Evolutionary conservation across 2,888 invertebrate genomes (phyloP).

Genomic region (Ichneumoninae sp.): DNA sequence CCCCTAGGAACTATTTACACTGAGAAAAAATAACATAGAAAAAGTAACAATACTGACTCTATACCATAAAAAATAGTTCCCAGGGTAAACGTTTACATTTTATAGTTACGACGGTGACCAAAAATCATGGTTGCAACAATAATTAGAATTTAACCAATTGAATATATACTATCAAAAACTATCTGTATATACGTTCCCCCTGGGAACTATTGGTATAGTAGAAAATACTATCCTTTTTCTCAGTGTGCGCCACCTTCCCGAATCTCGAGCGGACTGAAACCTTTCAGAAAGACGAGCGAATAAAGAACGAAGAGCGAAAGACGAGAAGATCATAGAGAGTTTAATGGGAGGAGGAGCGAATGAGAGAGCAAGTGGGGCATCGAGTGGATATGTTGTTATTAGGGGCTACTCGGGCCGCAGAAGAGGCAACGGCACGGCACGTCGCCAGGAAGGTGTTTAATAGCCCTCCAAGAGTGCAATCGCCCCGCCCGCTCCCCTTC

Average conservation of each 20-base stretch:
- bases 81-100: no score
- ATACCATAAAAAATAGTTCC: no score
- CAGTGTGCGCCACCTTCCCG: neutral
- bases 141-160: no score
- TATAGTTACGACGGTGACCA: no score
- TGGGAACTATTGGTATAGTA: no score
- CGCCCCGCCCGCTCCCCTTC: slow-evolving; percentile 64
- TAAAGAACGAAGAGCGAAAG: neutral
- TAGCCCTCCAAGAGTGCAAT: slow-evolving; percentile 82
- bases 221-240: no score
- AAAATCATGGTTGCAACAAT: no score
- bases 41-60: no score
- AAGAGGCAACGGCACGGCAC: slow-evolving; percentile 70
- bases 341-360: slow-evolving; percentile 10
- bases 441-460: slow-evolving; percentile 82
- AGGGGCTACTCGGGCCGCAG: slow-evolving; percentile 65
- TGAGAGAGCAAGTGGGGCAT: slow-evolving; percentile 52
- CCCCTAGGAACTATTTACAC: no score
- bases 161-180: no score
- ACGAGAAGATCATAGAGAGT: slow-evolving; percentile 13
- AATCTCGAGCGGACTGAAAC: slow-evolving; percentile 25
- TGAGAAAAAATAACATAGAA: no score
- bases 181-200: no score
- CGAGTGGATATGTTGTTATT: slow-evolving; percentile 72
- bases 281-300: slow-evolving; percentile 15